Conservation (phyloP, 2,113 vertebrate genomes). For the Protomyctophum bolini region DNA sequence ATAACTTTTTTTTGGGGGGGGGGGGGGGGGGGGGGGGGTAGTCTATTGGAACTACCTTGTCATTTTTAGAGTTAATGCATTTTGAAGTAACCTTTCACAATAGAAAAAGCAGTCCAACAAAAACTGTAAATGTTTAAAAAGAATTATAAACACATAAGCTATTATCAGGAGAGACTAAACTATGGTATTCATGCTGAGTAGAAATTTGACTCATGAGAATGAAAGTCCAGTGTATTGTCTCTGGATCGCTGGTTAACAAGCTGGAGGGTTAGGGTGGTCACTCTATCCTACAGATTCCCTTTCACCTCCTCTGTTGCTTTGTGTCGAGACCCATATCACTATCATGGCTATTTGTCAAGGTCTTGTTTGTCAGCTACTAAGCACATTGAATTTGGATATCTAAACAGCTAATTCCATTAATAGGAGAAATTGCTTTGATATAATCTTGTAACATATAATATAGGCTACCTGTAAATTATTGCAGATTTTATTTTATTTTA, state of each 20-base stretch:
- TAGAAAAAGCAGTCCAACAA: no score
- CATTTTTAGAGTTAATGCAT: no score
- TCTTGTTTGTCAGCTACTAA: background rate
- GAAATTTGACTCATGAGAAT: conserved; percentile 33
- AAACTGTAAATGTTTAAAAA: no score
- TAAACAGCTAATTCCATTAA: background rate
- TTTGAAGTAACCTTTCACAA: no score
- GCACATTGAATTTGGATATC: background rate
- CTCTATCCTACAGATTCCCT: conserved; percentile 34
- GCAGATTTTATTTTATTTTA: background rate
- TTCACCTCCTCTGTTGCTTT: conserved; percentile 16
- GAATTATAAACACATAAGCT: no score
- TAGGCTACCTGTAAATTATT: background rate
- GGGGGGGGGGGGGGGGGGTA: no score
- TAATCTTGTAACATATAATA: background rate
- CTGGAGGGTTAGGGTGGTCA: conserved; percentile 18
- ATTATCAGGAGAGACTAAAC: conserved; percentile 11
- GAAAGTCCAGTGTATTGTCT: conserved; percentile 31
- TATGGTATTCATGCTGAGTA: background rate
- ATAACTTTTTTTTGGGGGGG: no score
- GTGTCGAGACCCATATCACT: background rate
- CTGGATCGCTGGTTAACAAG: conserved; percentile 26
- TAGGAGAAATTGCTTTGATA: background rate
- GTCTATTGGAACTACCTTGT: no score
- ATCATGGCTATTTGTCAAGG: background rate